A percentile compares a stretch with the other conserved stretches of the same genome.
phyloP scores from a whole-genome alignment of 2,888 invertebrate species.

The Homarus gammarus region DNA sequence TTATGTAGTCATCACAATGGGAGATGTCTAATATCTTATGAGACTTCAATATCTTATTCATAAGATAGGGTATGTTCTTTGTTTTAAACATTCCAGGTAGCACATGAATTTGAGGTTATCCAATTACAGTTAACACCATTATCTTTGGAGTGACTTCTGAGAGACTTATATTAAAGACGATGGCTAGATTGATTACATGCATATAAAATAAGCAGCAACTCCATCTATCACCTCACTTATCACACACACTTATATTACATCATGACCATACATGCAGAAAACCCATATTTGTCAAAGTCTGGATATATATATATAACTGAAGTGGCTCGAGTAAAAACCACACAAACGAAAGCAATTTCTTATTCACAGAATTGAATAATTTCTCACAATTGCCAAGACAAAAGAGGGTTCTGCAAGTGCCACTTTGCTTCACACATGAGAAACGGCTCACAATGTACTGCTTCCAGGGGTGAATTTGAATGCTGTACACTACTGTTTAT shows the following conservation, averaged over 20 bases:
- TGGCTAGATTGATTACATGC: too few species aligned
- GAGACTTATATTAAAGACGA: neutral
- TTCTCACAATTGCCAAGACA: neutral
- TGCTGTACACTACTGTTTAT: too few species aligned
- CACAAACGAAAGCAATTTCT: neutral
- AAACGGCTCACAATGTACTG: neutral
- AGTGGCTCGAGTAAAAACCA: neutral
- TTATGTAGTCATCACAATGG: too few species aligned
- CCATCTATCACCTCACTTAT: neutral
- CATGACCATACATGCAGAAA: neutral
- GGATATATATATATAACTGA: neutral
- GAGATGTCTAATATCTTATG: too few species aligned
- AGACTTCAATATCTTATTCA: too few species aligned
- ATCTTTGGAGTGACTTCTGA: neutral
- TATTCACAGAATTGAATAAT: neutral
- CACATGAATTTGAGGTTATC: too few species aligned
- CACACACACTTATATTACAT: neutral
- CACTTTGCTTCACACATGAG: neutral
- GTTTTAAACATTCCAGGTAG: too few species aligned
- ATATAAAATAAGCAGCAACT: neutral
- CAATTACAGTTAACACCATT: neutral
- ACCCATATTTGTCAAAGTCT: neutral
- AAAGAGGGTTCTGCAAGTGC: neutral
- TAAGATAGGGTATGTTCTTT: too few species aligned
- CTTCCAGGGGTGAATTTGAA: too few species aligned